phyloP scores from a whole-genome alignment of 2,113 vertebrate species.

The Pachypanchax playfairii region DNA sequence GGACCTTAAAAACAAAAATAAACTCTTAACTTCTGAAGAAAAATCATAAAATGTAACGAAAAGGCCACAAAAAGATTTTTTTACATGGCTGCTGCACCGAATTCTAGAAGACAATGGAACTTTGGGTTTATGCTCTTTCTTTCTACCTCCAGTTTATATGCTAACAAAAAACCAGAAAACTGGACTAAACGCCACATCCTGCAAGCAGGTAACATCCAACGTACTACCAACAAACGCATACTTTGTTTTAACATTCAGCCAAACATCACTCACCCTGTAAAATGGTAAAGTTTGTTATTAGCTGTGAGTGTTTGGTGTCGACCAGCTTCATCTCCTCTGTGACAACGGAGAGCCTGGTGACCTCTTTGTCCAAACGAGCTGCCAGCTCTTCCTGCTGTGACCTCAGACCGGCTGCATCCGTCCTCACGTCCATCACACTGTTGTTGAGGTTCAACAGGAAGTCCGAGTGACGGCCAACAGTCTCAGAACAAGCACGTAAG shows the following conservation, averaged over 20 bases:
- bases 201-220: background rate
- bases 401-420: constrained; percentile 83
- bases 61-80: background rate
- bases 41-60: background rate
- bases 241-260: background rate
- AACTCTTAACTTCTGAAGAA: background rate
- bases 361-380: constrained; percentile 89
- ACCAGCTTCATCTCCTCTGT: constrained; percentile 99
- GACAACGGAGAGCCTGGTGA: constrained; percentile 89
- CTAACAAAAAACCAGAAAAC: background rate
- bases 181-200: background rate
- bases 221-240: background rate
- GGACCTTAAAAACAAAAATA: constrained; percentile 85
- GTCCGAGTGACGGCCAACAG: constrained; percentile 88
- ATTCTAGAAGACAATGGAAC: background rate
- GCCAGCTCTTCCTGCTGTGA: constrained; percentile 90
- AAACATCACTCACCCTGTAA: constrained; percentile 84
- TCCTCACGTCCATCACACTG: constrained; percentile 83
- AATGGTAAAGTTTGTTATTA: constrained; percentile 97
- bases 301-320: constrained; percentile 93
- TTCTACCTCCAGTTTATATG: too few relatives aligned
- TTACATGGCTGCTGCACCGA: background rate
- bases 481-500: constrained; percentile 89
- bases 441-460: constrained; percentile 87
- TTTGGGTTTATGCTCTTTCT: too few relatives aligned